Percentiles rank a stretch among this genome's conserved stretches.
phyloP scores from a whole-genome alignment of 35 echinoderm and acorn worm genomes.

The Heliocidaris erythrogramma region DNA sequence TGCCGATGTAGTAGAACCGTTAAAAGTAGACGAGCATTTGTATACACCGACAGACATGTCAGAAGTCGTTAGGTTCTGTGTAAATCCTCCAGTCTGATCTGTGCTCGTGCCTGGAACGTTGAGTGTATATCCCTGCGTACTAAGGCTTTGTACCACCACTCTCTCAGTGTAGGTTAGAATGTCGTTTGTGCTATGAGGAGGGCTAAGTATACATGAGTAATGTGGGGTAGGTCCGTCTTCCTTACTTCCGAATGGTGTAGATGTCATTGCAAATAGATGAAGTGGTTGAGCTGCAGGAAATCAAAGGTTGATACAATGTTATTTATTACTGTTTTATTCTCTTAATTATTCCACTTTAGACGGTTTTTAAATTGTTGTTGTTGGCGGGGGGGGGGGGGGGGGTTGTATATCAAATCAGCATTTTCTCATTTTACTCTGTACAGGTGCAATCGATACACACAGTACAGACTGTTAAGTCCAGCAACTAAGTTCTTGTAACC shows the following conservation, averaged over 20 bases:
- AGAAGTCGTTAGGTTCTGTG: neutral
- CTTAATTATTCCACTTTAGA: no score
- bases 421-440: no score
- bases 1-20: no score
- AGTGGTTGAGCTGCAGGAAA: neutral
- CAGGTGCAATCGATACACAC: no score
- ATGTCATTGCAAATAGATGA: neutral
- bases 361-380: no score
- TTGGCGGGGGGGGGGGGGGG: no score
- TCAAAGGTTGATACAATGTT: no score
- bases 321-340: no score
- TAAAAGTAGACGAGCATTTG: neutral
- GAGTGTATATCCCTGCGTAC: neutral
- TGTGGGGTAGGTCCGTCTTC: neutral
- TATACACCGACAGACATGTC: neutral
- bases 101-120: neutral
- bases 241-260: neutral
- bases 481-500: no score
- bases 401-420: no score
- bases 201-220: neutral
- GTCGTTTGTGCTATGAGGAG: neutral
- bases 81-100: neutral
- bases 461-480: no score
- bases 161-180: no score
- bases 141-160: neutral